Evolutionary conservation across 35 echinoderm and acorn worm genomes (phyloP), one percentile per base, ranked within the genome.

Genomic region (Amphiura filiformis): DNA sequence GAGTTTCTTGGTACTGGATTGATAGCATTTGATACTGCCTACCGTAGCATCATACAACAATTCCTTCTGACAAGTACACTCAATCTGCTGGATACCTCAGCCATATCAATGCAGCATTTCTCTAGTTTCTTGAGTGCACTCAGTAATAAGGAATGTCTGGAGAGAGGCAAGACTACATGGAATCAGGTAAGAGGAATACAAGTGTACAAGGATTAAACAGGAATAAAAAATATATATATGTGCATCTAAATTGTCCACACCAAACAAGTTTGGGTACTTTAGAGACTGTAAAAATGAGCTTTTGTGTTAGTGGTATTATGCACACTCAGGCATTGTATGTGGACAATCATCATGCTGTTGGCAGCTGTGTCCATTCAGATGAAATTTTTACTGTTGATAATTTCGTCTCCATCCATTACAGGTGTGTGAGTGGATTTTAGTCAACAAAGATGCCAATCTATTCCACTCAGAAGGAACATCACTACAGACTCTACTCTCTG

Each of bases 111-210:
- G 5, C 86, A 89, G 14, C 86, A 93, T 41, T 64, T 89, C 35
- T 93, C 81, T 56, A 64, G 39, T 35, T 44, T 89, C 41, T 57
- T 93, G 34, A 44, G 61, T 79, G 42, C 40, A 26, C 77, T 88
- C 47, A 93, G 77, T 78, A 39, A 42, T 22, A 49, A 57, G 7
- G 84, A 83, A 31, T 81, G 57, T 35, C 57, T 93, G 38, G 78
- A 78, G 34, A 89, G 91, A 56, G 86, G 91, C 0, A 82, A 81
- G 52, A 39, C 31, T 49, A 75, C 84, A n/a, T 93, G 91, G 91
- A 78, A 52, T 18, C 64, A 93, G 86, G 91, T 89, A 85, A 34
- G 78, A 13, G 41, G 5, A 47, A 17, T 47, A 17, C 41, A 17
- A 47, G 41, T 47, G 17, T 17, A 4, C 41, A 47, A 17, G 41